A percentile compares a stretch with the other conserved stretches of the same genome.
Evolutionary conservation across 2,888 invertebrate species (phyloP).

Genomic region (Cosmia trapezina): DNA sequence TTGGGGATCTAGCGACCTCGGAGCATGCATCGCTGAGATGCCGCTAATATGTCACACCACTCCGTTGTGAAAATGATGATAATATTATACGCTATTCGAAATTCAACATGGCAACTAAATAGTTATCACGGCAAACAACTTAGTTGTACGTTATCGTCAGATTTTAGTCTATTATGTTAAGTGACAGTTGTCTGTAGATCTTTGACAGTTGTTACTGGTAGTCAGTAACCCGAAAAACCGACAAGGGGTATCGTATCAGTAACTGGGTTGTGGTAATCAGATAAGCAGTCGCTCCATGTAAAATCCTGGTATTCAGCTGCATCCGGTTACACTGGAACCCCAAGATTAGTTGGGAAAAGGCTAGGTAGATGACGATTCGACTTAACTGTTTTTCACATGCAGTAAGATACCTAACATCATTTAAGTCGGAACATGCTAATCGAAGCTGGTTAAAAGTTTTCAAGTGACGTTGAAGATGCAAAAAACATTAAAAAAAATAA

Average conservation of each 20-base stretch:
- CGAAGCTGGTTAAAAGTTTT: background rate
- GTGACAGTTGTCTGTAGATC: background rate
- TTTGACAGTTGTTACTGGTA: background rate
- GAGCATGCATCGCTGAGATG: constrained; percentile 37
- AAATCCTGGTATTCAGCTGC: too few relatives aligned
- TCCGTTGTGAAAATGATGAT: constrained; percentile 9
- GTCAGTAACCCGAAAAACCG: background rate
- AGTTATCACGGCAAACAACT: constrained; percentile 19
- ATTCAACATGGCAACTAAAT: constrained; percentile 18
- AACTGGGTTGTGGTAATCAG: background rate
- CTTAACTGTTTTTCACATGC: background rate
- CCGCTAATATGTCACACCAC: constrained; percentile 11
- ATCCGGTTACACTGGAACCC: background rate
- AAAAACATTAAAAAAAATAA: too few relatives aligned
- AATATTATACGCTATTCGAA: constrained; percentile 8
- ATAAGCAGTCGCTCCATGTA: background rate
- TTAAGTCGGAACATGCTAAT: background rate
- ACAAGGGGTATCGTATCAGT: background rate
- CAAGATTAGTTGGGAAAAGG: background rate
- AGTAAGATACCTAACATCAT: background rate
- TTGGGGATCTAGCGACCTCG: constrained; percentile 34
- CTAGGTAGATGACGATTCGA: background rate
- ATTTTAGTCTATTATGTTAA: background rate
- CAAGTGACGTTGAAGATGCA: constrained; percentile 2
- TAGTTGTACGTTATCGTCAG: background rate